phyloP scores from a whole-genome alignment of 2,113 vertebrate species.

The Puffinus mauretanicus region DNA sequence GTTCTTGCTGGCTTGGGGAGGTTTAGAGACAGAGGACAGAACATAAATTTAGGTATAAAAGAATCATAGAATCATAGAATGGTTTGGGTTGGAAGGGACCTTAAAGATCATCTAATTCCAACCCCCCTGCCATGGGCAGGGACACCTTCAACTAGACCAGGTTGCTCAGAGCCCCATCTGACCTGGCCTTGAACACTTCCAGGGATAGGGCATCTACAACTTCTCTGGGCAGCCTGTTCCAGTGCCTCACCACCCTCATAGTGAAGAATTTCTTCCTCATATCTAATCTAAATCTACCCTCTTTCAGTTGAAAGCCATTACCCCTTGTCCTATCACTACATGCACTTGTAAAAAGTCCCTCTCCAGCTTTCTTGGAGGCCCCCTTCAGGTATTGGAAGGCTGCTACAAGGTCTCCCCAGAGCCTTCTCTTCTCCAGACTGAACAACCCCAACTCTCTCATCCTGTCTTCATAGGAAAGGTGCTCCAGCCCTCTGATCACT shows the following conservation, averaged over 20 bases:
- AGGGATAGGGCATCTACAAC: neutral
- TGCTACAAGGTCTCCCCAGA: neutral
- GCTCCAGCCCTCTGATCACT: neutral
- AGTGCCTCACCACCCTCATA: neutral
- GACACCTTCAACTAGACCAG: neutral
- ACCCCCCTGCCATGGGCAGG: neutral
- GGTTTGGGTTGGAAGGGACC: neutral
- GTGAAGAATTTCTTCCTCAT: neutral
- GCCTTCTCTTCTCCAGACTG: neutral
- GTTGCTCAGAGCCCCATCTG: neutral
- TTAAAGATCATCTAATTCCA: neutral
- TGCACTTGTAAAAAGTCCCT: too few relatives aligned
- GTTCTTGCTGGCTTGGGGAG: neutral
- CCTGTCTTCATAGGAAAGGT: neutral
- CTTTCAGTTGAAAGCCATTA: neutral
- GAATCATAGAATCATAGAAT: neutral
- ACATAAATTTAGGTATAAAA: neutral
- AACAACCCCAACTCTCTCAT: neutral
- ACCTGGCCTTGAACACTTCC: neutral
- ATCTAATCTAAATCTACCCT: neutral
- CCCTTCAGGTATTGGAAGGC: neutral
- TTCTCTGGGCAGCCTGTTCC: neutral
- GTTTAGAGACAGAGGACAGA: neutral
- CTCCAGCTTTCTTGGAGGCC: neutral
- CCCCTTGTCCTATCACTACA: too few relatives aligned